Conservation (phyloP, 2,888 invertebrate species). For the Ochropleura leucogaster region DNA sequence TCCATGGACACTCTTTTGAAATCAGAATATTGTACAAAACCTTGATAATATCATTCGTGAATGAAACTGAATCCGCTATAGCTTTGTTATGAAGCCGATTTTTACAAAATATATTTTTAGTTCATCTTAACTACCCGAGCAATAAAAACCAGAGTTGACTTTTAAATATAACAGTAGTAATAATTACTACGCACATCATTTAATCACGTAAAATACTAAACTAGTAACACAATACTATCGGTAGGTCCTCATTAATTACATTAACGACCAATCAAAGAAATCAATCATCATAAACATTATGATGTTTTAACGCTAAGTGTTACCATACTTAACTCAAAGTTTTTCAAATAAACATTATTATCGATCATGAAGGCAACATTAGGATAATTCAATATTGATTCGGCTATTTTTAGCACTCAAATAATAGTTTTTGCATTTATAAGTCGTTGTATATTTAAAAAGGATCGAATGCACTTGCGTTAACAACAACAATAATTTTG, state of each 20-base stretch:
- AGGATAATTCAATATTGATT: slow-evolving; percentile 23
- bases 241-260: slow-evolving; percentile 7
- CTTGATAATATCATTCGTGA: too few relatives aligned
- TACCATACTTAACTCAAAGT: background rate
- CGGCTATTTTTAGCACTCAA: background rate
- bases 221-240: background rate
- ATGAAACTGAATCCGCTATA: too few relatives aligned
- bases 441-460: background rate
- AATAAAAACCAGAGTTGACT: too few relatives aligned
- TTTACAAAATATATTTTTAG: too few relatives aligned
- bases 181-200: background rate
- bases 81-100: too few relatives aligned
- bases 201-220: background rate
- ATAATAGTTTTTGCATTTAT: background rate
- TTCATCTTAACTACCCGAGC: too few relatives aligned
- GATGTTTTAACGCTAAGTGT: slow-evolving; percentile 23
- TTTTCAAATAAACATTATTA: slow-evolving; percentile 21
- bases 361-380: slow-evolving; percentile 26
- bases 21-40: too few relatives aligned
- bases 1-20: too few relatives aligned
- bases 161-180: too few relatives aligned
- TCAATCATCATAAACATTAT: slow-evolving; percentile 30
- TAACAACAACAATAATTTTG: too few relatives aligned
- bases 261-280: slow-evolving; percentile 15
- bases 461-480: too few relatives aligned